phyloP scores from a whole-genome alignment of 35 echinoderm and acorn worm species.

The Apostichopus parvimensis region DNA sequence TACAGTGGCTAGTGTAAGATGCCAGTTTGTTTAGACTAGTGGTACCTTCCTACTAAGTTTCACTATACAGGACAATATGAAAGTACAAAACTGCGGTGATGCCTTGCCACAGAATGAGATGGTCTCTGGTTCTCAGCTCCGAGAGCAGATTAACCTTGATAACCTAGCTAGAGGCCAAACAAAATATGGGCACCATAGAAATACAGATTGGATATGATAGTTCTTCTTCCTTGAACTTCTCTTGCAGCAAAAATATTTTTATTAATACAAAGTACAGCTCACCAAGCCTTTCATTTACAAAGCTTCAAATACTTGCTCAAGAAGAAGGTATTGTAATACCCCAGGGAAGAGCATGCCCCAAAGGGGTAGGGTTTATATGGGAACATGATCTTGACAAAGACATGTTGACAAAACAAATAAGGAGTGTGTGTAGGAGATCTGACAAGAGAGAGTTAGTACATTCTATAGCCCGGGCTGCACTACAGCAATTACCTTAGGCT shows the following conservation, averaged over 20 bases:
- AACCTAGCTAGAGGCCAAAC: conserved; percentile 10
- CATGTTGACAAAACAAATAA: conserved; percentile 48
- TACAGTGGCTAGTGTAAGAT: no score
- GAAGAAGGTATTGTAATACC: conserved; percentile 26
- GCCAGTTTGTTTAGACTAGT: no score
- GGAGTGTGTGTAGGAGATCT: not conserved
- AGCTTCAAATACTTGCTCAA: not conserved
- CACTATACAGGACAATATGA: not conserved
- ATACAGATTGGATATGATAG: conserved; percentile 12
- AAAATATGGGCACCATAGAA: not conserved
- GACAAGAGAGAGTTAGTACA: not conserved
- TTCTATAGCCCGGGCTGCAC: no score
- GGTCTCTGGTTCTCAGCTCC: not conserved
- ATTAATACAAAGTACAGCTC: not conserved
- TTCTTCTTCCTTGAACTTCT: not conserved
- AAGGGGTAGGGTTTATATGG: conserved; percentile 20
- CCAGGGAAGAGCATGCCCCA: not conserved
- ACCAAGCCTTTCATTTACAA: not conserved
- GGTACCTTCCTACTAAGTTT: no score
- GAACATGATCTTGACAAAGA: conserved; percentile 39
- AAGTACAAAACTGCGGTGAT: not conserved
- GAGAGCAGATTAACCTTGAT: conserved; percentile 35
- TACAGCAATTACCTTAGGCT: not conserved
- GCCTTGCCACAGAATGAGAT: not conserved
- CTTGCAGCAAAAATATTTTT: conserved; percentile 22